Conservation (phyloP, 2,888 invertebrate genomes). For the Catocala fraxini region DNA sequence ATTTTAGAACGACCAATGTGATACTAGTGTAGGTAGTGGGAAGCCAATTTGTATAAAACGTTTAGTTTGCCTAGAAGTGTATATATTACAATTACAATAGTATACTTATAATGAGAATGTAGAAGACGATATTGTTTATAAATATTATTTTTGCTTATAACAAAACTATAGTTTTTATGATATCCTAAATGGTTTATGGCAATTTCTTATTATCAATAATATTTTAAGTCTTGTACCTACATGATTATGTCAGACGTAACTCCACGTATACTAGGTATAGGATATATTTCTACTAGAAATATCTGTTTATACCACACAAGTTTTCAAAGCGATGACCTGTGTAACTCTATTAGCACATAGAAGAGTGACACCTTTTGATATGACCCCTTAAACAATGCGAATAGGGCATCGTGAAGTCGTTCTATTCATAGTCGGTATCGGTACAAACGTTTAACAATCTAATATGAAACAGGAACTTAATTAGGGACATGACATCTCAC, state of each 20-base stretch:
- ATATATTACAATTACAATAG: no score
- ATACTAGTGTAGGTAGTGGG: neutral
- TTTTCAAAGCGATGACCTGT: slow-evolving; percentile 6
- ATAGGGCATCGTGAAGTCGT: neutral
- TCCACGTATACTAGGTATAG: no score
- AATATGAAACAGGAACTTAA: slow-evolving; percentile 20
- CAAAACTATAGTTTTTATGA: no score
- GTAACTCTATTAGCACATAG: slow-evolving; percentile 8
- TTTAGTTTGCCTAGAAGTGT: no score
- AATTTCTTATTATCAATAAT: no score
- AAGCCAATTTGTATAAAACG: no score
- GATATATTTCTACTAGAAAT: neutral
- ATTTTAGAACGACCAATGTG: neutral
- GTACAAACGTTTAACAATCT: neutral
- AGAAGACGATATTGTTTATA: no score
- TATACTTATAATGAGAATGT: no score
- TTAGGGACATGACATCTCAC: slow-evolving; percentile 7
- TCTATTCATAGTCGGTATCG: slow-evolving; percentile 4
- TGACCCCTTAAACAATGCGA: neutral
- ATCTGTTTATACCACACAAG: neutral
- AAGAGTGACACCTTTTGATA: slow-evolving; percentile 4
- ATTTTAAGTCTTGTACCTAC: no score
- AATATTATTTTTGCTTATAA: no score
- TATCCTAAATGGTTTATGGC: no score
- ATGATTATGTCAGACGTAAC: no score